Base-by-base conservation (phyloP, 2,888 invertebrate genomes). In the Lymantria dispar region DNA sequence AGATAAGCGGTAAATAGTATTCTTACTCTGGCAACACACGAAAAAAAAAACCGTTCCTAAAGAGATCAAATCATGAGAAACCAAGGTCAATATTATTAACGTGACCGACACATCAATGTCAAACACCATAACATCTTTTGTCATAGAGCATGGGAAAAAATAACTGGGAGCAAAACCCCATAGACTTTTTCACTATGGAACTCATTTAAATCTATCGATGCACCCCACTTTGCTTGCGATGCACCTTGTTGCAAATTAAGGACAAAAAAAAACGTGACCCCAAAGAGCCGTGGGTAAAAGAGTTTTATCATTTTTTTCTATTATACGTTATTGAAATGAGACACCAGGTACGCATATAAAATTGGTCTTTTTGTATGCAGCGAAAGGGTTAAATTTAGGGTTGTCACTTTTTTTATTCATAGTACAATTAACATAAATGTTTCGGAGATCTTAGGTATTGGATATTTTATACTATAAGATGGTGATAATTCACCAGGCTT, bases 231-330 rank as follows among this genome's bases (percentile, higher is more conserved):
- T 81, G 83, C 78, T 76, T 82, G 74, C 57, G 80, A 86, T 91
- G 89, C 90, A 91, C 91, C 91, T 91, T 90, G 91, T 90, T 88
- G 90, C 91, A 90, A 91, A 91, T 91, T 90, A 90, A 87, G 85
- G 85, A 87, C 87, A 82, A 85, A 83, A 74, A 88, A 87, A 87
- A 88, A 83, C 68, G 80, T 86, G 82, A 88, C 89, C 91, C 90
- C 79, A 85, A 86, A 87, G 82, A 75, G 70, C 78, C 90, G 89
- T 90, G 90, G 87, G 90, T 89, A 90, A 87, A 87, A 87, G 83
- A 70, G 74, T 85, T 87, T 86, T 87, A 85, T 87, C 84, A 79
- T 80, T 85, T 83, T 38, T 85, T 85, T 82, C 82, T 78, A 82
- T 83, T 84, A 80, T 76, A 76, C 79, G 71, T 84, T 88, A 88